Conservation (phyloP, 2,888 invertebrate genomes). For the Operophtera brumata region DNA sequence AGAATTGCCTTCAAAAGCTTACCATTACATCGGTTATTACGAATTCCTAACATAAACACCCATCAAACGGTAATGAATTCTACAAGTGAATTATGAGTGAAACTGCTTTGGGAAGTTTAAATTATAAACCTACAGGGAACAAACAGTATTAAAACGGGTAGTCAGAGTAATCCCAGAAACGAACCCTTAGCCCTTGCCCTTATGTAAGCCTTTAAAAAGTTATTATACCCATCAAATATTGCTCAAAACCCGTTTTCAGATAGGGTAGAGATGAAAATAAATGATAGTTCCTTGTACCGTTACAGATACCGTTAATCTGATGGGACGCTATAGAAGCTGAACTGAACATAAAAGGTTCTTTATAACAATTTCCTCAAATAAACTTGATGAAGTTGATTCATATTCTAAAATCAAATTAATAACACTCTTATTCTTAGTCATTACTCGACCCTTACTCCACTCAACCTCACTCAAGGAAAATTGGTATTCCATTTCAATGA, state of each 20-base stretch:
- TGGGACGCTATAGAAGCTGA: not conserved
- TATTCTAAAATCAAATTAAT: too few species aligned
- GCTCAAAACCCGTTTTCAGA: constrained; percentile 27
- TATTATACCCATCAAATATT: constrained; percentile 50
- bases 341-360: constrained; percentile 4
- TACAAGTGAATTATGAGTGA: constrained; percentile 35
- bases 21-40: too few species aligned
- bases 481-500: too few species aligned
- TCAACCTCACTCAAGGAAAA: too few species aligned
- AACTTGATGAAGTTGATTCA: constrained; percentile 1
- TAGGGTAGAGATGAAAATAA: constrained; percentile 21
- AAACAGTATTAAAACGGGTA: constrained; percentile 55
- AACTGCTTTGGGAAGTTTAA: constrained; percentile 44
- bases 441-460: too few species aligned
- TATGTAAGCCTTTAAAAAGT: constrained; percentile 49
- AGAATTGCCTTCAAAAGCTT: not conserved
- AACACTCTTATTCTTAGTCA: too few species aligned
- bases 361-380: constrained; percentile 2
- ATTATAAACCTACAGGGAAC: constrained; percentile 53
- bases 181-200: constrained; percentile 45
- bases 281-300: constrained; percentile 14
- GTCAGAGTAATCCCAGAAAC: constrained; percentile 47
- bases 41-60: too few species aligned
- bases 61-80: constrained; percentile 36
- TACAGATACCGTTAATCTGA: constrained; percentile 6